These are phyloP conservation scores for Luperina testacea DNA, from an alignment of 2,888 invertebrate genomes.

Conservation along the genomic window DNA sequence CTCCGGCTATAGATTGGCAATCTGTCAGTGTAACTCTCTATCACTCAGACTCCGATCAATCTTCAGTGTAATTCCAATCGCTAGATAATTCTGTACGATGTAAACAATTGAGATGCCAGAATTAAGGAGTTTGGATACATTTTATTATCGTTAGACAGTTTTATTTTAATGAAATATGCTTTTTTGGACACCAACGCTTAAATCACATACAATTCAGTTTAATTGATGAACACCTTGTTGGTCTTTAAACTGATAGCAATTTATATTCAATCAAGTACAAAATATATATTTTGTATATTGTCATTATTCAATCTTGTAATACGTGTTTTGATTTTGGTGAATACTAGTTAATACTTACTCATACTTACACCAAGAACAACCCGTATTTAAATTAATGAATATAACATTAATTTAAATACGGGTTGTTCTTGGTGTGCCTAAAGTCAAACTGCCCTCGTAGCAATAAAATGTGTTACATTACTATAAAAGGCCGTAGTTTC, in stretches of 20 bases:
- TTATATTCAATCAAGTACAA: neutral
- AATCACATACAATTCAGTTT: neutral
- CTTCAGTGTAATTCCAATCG: conserved; percentile 68
- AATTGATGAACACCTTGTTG: too few species aligned
- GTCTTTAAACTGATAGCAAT: neutral
- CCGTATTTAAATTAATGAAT: too few species aligned
- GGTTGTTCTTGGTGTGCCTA: neutral
- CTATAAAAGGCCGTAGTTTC: neutral
- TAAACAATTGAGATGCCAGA: conserved; percentile 49
- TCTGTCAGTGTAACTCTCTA: conserved; percentile 55
- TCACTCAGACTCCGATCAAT: conserved; percentile 55
- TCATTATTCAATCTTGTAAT: neutral
- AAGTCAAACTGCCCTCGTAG: neutral
- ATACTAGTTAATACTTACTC: too few species aligned
- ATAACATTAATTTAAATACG: neutral
- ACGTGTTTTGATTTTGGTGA: neutral
- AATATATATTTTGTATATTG: neutral
- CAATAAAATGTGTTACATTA: neutral
- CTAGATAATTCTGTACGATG: conserved; percentile 67
- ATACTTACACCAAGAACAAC: too few species aligned
- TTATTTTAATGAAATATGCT: neutral
- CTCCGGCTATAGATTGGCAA: conserved; percentile 57
- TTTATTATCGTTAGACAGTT: neutral
- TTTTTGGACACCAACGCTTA: neutral
- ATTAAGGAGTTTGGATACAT: conserved; percentile 50